A percentile compares a stretch with the other conserved stretches of the same genome.
Conservation (phyloP, 2,113 vertebrate species). For the Mungos mungo region DNA sequence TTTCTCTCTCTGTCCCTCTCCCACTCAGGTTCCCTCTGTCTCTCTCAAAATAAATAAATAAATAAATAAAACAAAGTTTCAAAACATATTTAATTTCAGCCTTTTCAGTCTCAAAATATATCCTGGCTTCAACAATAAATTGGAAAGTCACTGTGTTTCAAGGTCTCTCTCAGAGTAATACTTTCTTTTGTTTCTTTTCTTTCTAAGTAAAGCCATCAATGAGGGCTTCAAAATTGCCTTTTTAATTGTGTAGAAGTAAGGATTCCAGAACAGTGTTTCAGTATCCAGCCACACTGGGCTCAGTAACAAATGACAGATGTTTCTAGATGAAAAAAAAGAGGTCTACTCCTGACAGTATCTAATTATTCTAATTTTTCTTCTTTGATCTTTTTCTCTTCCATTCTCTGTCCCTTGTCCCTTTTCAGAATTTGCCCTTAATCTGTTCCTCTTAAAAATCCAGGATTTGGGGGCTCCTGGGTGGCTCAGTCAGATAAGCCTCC, state of each 20-base stretch:
- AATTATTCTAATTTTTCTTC: background rate
- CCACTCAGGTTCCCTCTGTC: too few species aligned
- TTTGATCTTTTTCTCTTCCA: background rate
- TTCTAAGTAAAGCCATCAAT: background rate
- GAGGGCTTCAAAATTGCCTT: background rate
- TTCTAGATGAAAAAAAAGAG: background rate
- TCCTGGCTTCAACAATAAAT: background rate
- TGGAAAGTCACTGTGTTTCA: background rate
- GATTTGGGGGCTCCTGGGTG: background rate
- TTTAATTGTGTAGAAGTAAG: background rate
- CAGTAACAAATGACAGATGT: background rate
- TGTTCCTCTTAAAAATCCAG: background rate
- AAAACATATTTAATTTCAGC: background rate
- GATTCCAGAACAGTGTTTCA: background rate
- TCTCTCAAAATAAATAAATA: background rate
- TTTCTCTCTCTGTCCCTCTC: background rate
- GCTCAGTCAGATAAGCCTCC: too few species aligned
- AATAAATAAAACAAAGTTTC: too few species aligned
- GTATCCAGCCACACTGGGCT: background rate
- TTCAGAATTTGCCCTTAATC: background rate
- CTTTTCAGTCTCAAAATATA: background rate
- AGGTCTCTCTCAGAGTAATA: background rate
- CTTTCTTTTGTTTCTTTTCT: background rate
- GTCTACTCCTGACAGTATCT: background rate
- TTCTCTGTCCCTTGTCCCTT: fast-evolving